Evolutionary conservation across 2,113 vertebrate genomes (phyloP), one percentile per base, ranked within the genome.

Genomic region (Climacteris rufus): DNA sequence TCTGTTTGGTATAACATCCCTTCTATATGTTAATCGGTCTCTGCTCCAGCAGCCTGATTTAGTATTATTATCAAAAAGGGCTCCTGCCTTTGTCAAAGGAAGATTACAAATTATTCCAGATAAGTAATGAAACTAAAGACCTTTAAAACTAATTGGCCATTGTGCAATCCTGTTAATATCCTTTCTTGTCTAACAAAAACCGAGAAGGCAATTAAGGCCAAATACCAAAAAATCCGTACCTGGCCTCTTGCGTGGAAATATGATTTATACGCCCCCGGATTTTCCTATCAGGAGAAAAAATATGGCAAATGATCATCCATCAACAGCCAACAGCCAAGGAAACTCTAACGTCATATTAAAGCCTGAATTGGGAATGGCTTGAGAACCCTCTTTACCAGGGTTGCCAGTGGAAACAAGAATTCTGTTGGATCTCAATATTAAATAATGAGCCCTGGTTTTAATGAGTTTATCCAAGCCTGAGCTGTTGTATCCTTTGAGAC

Each of bases 121-220:
- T 96, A 96, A 97, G 94, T 96, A 95, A 96, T 94, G 95, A 83
- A 94, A 94, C 94, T 97, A 96, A 97, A 96, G 91, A 96, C 95
- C 94, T 96, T 95, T 95, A 94, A 96, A 95, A 90, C 94, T 96
- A 97, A 96, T 96, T 97, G 95, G 94, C 94, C 89, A 87, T 89
- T 91, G 91, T 18, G 3, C 91, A 94, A 94, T 96, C 87, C 91
- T 1, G 20, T 94, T 96, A 95, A 96, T 94, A 91, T 45, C 74
- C 81, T 93, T 96, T 70, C 95, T 94, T 89, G 83, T 87, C 70
- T 83, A 89, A 93, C 77, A 89, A 90, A 95, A 96, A 59, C 59
- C 5, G 2, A 85, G 89, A 69, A 94, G 81, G 66, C 78, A 94
- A 94, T 96, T 95, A 96, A 87, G 16, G 77, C 54, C 87, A 94